Percentiles rank a stretch among this genome's conserved stretches.
Evolutionary conservation across 1,140 invertebrate genomes (phyloP).

Genomic region (Drosophila tropicalis): DNA sequence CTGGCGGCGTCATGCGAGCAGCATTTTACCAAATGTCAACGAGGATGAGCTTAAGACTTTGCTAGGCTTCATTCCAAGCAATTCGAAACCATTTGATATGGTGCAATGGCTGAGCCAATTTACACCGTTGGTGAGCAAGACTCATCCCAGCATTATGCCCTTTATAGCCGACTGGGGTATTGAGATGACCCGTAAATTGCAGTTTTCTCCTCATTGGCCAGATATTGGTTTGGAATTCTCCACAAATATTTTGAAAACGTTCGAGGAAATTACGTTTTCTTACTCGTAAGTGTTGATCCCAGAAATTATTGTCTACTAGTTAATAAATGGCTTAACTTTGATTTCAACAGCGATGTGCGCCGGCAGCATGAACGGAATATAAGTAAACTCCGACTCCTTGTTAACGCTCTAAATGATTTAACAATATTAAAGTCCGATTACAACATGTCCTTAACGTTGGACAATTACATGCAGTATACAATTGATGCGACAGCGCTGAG

Average conservation of each 20-base stretch:
- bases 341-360: constrained; percentile 58
- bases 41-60: constrained; percentile 65
- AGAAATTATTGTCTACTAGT: background rate
- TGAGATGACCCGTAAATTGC: constrained; percentile 71
- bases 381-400: constrained; percentile 66
- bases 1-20: constrained; percentile 73
- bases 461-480: constrained; percentile 76
- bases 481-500: constrained; percentile 76
- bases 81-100: constrained; percentile 69
- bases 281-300: constrained; percentile 61
- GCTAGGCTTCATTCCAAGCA: constrained; percentile 65
- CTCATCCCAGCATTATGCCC: constrained; percentile 75
- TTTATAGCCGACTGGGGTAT: constrained; percentile 78
- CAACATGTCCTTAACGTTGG: constrained; percentile 73
- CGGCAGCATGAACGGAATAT: constrained; percentile 75
- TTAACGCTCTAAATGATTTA: constrained; percentile 74
- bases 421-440: constrained; percentile 74
- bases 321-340: background rate
- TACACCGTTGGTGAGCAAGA: constrained; percentile 68
- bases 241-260: constrained; percentile 74
- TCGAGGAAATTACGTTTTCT: constrained; percentile 74
- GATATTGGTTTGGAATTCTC: constrained; percentile 79
- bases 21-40: constrained; percentile 64
- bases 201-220: constrained; percentile 76
- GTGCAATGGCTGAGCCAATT: constrained; percentile 80